phyloP scores from a whole-genome alignment of 2,797 vertebrate genomes.

The Gouania willdenowi region DNA sequence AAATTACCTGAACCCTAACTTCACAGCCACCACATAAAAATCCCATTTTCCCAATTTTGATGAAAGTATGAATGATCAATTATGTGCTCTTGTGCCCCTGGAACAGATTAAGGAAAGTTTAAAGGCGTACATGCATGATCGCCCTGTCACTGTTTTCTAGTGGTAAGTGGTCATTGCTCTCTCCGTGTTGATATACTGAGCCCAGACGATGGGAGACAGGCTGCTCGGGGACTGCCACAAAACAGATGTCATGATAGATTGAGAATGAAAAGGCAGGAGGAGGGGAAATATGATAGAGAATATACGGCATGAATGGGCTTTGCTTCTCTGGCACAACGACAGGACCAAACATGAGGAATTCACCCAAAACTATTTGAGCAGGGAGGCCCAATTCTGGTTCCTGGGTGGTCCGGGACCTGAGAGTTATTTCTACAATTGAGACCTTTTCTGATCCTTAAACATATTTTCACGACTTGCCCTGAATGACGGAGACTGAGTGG shows the following conservation, averaged over 20 bases:
- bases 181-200: constrained; percentile 16
- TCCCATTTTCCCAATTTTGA: constrained; percentile 34
- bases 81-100: constrained; percentile 44
- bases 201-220: constrained; percentile 38
- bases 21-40: constrained; percentile 51
- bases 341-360: constrained; percentile 62
- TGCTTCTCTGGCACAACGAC: constrained; percentile 55
- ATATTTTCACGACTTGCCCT: constrained; percentile 20
- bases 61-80: constrained; percentile 46
- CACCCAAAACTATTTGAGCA: constrained; percentile 58
- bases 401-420: constrained; percentile 69
- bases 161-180: constrained; percentile 18
- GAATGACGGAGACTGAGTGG: neutral
- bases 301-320: constrained; percentile 34
- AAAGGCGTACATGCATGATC: constrained; percentile 36
- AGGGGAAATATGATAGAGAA: constrained; percentile 50
- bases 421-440: constrained; percentile 39
- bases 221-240: constrained; percentile 33
- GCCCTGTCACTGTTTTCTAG: constrained; percentile 20
- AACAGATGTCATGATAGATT: constrained; percentile 59
- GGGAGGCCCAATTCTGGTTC: constrained; percentile 44
- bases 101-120: constrained; percentile 38
- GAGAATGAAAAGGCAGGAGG: constrained; percentile 54
- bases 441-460: constrained; percentile 33
- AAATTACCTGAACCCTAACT: constrained; percentile 29